Conservation (phyloP, 2,113 vertebrate genomes). For the Cephalopholis sonnerati region DNA sequence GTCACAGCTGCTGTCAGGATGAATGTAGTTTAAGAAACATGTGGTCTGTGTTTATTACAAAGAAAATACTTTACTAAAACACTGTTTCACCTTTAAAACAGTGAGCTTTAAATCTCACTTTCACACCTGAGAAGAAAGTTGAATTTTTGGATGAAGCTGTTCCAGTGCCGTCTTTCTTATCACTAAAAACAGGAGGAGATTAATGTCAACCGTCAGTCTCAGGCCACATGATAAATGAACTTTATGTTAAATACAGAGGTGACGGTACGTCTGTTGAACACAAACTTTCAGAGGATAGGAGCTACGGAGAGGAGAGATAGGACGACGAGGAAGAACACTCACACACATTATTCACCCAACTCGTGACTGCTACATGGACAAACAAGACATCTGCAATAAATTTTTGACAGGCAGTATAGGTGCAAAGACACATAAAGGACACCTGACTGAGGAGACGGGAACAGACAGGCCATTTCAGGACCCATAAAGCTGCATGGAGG, state of each 20-base stretch:
- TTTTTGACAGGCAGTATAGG: background rate
- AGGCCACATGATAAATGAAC: background rate
- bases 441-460: background rate
- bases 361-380: conserved; percentile 17
- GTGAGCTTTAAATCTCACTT: background rate
- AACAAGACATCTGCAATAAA: conserved; percentile 51
- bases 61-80: no score
- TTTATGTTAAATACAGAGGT: background rate
- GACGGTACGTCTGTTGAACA: background rate
- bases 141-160: background rate
- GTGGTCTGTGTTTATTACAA: no score
- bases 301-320: background rate
- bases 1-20: no score
- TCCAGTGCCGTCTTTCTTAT: background rate
- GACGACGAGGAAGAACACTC: background rate
- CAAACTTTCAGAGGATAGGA: background rate
- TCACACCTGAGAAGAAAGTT: background rate
- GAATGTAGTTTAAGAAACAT: no score
- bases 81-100: no score
- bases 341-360: conserved; percentile 28
- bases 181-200: background rate
- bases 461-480: conserved; percentile 30
- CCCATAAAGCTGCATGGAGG: conserved; percentile 15
- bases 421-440: conserved; percentile 44
- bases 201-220: background rate